These are phyloP conservation scores for Babyrousa celebensis DNA, from an alignment of 2,797 vertebrate species.

Conservation along the genomic window DNA sequence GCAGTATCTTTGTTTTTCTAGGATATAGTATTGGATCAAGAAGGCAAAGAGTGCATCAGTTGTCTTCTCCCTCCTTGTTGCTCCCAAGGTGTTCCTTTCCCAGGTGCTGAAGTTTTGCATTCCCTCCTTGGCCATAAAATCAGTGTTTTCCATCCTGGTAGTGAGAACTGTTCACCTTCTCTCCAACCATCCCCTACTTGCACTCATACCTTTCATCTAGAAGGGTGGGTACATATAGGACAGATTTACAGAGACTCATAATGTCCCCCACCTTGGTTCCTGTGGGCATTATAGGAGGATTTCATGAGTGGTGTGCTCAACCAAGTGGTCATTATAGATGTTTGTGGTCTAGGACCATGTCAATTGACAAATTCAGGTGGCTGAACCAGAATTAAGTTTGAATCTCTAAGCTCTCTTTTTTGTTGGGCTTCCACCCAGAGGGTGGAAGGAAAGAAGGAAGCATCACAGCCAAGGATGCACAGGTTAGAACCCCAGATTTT, in stretches of 20 bases:
- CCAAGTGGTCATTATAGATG: neutral
- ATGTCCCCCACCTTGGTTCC: neutral
- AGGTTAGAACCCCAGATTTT: slow-evolving; percentile 37
- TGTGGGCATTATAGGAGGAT: neutral
- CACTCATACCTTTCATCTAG: neutral
- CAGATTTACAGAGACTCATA: neutral
- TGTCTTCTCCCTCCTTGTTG: neutral
- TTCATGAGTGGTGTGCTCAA: neutral
- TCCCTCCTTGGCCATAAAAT: neutral
- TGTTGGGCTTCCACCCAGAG: neutral
- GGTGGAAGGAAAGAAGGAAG: neutral
- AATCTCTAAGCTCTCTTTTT: slow-evolving; percentile 1
- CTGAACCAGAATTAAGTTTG: slow-evolving; percentile 29
- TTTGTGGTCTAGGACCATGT: neutral
- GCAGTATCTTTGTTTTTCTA: slow-evolving; percentile 22
- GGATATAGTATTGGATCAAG: neutral
- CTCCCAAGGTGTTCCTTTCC: neutral
- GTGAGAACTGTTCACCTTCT: neutral
- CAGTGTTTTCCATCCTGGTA: neutral
- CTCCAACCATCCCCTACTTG: neutral
- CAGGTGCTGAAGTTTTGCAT: neutral
- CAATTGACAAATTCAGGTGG: neutral
- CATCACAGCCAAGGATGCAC: neutral
- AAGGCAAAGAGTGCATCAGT: neutral
- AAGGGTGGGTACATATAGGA: neutral